Conservation (phyloP, 2,888 invertebrate species). For the Spodoptera exigua region DNA sequence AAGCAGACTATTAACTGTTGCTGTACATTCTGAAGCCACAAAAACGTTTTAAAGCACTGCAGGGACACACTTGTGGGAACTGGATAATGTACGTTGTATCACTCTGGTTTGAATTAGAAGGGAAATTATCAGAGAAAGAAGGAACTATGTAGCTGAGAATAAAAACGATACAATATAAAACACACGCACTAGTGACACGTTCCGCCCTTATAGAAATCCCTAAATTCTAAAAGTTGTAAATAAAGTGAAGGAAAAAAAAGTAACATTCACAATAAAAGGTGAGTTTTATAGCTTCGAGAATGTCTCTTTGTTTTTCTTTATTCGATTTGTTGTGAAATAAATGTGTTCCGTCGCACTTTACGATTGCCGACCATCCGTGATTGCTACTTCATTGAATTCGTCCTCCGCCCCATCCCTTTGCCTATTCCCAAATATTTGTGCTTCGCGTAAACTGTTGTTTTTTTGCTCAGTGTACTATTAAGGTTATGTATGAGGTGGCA, state of each 20-base stretch:
- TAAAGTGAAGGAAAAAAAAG: conserved; percentile 36
- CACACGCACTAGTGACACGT: too few relatives aligned
- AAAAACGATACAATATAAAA: too few relatives aligned
- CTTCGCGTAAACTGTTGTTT: not conserved
- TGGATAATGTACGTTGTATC: conserved; percentile 38
- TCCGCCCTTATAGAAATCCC: not conserved
- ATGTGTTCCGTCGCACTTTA: conserved; percentile 54
- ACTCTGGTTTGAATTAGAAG: conserved; percentile 16
- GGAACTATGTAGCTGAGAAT: too few relatives aligned
- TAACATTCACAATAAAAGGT: conserved; percentile 60
- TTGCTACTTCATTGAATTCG: conserved; percentile 51
- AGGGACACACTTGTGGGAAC: conserved; percentile 18
- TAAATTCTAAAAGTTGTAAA: conserved; percentile 47
- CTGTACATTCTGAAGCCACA: conserved; percentile 18
- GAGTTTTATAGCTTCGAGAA: conserved; percentile 56
- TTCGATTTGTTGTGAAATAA: conserved; percentile 52
- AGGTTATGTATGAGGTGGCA: too few relatives aligned
- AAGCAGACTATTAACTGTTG: conserved; percentile 23
- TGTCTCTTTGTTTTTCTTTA: conserved; percentile 58
- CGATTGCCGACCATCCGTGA: conserved; percentile 53
- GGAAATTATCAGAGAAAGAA: not conserved
- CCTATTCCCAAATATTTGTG: conserved; percentile 29
- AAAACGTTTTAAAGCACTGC: conserved; percentile 43
- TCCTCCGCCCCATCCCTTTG: conserved; percentile 17
- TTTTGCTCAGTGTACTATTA: too few relatives aligned